A percentile compares a stretch with the other conserved stretches of the same genome.
These are phyloP conservation scores for Coendou prehensilis DNA, from an alignment of 2,797 vertebrate genomes.

Conservation along the genomic window DNA sequence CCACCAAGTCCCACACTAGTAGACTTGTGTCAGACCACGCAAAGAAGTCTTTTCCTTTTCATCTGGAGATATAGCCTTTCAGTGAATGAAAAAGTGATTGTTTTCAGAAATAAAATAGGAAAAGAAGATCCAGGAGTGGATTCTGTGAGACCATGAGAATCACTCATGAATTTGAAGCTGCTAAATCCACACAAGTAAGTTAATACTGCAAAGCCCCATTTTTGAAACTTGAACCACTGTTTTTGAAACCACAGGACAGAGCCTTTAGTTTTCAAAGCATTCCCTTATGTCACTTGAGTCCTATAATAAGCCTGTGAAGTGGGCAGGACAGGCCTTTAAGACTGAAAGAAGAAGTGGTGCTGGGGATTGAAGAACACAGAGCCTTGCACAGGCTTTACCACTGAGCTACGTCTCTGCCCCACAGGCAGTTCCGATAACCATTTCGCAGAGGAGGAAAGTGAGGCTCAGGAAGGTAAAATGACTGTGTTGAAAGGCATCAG, in stretches of 20 bases:
- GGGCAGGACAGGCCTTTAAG: neutral
- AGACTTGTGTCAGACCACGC: neutral
- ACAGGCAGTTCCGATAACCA: neutral
- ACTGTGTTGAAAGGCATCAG: neutral
- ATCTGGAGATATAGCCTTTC: neutral
- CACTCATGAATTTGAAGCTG: conserved; percentile 27
- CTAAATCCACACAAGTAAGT: conserved; percentile 48
- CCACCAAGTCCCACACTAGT: neutral
- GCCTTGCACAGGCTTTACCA: neutral
- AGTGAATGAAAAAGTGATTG: conserved; percentile 6
- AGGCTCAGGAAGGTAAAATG: neutral
- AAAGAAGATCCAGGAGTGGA: neutral
- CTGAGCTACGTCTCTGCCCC: neutral
- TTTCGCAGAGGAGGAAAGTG: conserved; percentile 30
- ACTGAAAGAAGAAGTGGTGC: neutral
- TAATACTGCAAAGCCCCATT: conserved; percentile 54
- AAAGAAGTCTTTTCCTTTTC: neutral
- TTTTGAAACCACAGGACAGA: conserved; percentile 69
- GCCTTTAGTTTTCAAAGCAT: conserved; percentile 19
- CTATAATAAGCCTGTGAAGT: conserved; percentile 51
- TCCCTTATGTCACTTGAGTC: conserved; percentile 67
- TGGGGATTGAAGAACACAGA: neutral
- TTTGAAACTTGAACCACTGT: conserved; percentile 55
- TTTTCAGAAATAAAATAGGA: conserved; percentile 57
- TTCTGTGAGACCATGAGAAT: conserved; percentile 6